phyloP scores from a whole-genome alignment of 2,888 invertebrate species.

The Ctenicera cuprea region DNA sequence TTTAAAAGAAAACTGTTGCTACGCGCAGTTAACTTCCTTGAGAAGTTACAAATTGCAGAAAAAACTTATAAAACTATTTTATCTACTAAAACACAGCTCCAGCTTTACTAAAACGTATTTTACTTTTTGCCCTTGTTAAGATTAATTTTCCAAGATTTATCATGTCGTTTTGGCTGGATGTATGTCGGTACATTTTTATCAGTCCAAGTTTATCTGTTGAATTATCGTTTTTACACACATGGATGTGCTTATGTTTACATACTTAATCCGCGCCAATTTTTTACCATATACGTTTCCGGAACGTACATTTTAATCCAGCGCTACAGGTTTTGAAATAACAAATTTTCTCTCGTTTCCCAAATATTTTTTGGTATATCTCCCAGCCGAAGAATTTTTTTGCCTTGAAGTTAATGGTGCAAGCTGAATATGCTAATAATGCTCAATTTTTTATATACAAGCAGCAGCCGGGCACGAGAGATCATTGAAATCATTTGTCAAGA shows the following conservation, averaged over 20 bases:
- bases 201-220: background rate
- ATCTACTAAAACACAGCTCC: slow-evolving; percentile 14
- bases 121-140: background rate
- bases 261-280: background rate
- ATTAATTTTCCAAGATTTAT: slow-evolving; percentile 7
- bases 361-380: background rate
- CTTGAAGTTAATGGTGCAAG: background rate
- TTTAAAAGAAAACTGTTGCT: too few species aligned
- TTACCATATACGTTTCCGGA: too few species aligned
- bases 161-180: background rate
- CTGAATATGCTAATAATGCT: slow-evolving; percentile 13
- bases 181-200: slow-evolving; percentile 19
- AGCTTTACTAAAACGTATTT: slow-evolving; percentile 17
- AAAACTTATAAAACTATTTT: slow-evolving; percentile 6
- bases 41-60: slow-evolving; percentile 24
- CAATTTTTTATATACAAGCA: slow-evolving; percentile 24
- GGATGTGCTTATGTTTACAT: background rate
- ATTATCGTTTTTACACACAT: background rate
- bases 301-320: background rate
- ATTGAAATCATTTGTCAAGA: slow-evolving; percentile 31
- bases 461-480: slow-evolving; percentile 5
- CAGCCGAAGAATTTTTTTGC: background rate
- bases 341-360: too few species aligned
- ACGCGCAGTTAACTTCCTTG: background rate
- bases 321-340: background rate